These are phyloP conservation scores for Progne subis DNA, from an alignment of 2,113 vertebrate genomes.

Conservation along the genomic window DNA sequence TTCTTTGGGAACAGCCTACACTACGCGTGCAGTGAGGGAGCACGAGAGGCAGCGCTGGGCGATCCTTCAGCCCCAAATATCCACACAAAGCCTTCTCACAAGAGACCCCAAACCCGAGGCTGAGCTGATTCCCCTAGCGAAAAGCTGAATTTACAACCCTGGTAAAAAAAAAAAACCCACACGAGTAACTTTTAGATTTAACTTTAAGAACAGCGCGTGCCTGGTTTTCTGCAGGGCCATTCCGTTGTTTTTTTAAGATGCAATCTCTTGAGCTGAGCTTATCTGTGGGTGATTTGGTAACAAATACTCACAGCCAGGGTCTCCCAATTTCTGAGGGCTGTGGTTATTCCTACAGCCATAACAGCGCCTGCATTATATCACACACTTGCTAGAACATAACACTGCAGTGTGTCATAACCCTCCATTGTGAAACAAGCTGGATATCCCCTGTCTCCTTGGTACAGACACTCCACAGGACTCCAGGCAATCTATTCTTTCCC, in stretches of 20 bases:
- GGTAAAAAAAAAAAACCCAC: background rate
- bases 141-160: background rate
- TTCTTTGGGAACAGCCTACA: background rate
- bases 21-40: fast-evolving
- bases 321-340: background rate
- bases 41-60: background rate
- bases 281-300: background rate
- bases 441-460: background rate
- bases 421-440: background rate
- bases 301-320: background rate
- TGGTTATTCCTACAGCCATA: background rate
- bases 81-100: background rate
- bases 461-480: background rate
- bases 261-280: background rate
- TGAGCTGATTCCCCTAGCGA: background rate
- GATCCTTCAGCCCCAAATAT: background rate
- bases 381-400: background rate
- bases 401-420: background rate
- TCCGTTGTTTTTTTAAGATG: background rate
- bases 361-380: background rate
- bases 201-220: background rate
- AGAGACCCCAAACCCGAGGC: background rate
- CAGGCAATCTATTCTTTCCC: background rate
- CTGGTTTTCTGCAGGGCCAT: background rate
- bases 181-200: background rate